A percentile compares a stretch with the other conserved stretches of the same genome.
Evolutionary conservation across 2,797 vertebrate species (phyloP).

Genomic region (Phoxinus dragarum): DNA sequence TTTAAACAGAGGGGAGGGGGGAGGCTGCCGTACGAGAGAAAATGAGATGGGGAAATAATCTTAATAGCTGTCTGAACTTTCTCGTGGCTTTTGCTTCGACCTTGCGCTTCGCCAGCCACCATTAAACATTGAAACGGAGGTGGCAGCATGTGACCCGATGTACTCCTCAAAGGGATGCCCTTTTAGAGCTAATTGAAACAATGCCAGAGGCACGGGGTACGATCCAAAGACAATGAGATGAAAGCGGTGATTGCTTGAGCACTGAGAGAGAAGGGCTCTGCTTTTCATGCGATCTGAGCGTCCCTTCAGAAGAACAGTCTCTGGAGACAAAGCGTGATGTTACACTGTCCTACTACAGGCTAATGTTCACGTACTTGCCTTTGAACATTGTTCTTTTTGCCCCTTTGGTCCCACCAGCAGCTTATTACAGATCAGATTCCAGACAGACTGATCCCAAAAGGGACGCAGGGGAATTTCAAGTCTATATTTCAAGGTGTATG

Average conservation of each 20-base stretch:
- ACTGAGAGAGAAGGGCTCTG: slow-evolving; percentile 7
- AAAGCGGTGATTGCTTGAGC: slow-evolving; percentile 52
- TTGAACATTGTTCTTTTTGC: slow-evolving; percentile 11
- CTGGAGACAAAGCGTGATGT: slow-evolving; percentile 16
- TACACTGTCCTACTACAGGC: slow-evolving; percentile 26
- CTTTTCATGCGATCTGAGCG: background rate
- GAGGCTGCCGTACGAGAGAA: slow-evolving; percentile 25
- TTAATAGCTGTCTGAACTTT: slow-evolving; percentile 55
- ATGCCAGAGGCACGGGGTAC: slow-evolving; percentile 49
- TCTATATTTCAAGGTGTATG: slow-evolving; percentile 25
- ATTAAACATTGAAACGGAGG: slow-evolving; percentile 56
- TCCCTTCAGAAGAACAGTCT: slow-evolving; percentile 10
- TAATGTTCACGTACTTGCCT: slow-evolving; percentile 15
- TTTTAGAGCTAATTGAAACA: slow-evolving; percentile 62
- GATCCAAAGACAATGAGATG: slow-evolving; percentile 57
- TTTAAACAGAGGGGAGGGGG: slow-evolving; percentile 43
- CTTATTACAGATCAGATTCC: slow-evolving; percentile 43
- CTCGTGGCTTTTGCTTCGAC: slow-evolving; percentile 30
- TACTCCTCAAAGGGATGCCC: slow-evolving; percentile 52
- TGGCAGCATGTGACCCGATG: slow-evolving; percentile 15
- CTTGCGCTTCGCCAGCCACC: slow-evolving; percentile 46
- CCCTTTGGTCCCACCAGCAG: slow-evolving; percentile 20
- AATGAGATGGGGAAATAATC: slow-evolving; percentile 52
- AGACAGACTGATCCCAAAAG: slow-evolving; percentile 33
- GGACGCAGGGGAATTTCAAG: slow-evolving; percentile 22